Evolutionary conservation across 1,140 invertebrate species (phyloP).

Genomic region (Eriosoma lanigerum): DNA sequence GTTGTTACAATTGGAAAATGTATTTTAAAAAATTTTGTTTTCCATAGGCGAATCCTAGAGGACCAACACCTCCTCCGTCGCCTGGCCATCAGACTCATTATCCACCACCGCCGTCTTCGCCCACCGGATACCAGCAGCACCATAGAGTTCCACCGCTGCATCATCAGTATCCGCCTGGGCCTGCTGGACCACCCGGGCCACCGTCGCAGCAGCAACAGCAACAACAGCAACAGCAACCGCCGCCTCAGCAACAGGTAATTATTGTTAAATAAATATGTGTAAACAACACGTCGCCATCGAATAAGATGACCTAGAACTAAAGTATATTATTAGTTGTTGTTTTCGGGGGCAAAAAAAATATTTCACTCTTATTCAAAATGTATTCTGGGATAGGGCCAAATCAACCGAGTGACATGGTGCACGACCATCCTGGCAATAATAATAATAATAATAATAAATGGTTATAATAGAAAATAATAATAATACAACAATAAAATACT

Average conservation of each 20-base stretch:
- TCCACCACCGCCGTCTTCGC: constrained; percentile 53
- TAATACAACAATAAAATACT: constrained; percentile 28
- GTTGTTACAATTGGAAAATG: background rate
- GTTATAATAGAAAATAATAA: too few relatives aligned
- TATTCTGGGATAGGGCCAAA: constrained; percentile 38
- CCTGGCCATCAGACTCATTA: constrained; percentile 50
- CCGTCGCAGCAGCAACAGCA: constrained; percentile 40
- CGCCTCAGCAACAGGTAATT: constrained; percentile 58
- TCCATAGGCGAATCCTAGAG: constrained; percentile 35
- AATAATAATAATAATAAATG: constrained; percentile 16
- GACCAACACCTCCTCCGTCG: constrained; percentile 52
- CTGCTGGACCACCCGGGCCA: constrained; percentile 33
- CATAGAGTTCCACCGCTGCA: constrained; percentile 37
- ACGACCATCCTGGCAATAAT: background rate
- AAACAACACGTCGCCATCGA: background rate
- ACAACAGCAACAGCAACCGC: constrained; percentile 56
- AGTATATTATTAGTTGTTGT: constrained; percentile 6
- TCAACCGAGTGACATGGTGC: background rate
- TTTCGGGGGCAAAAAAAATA: background rate
- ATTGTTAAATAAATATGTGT: constrained; percentile 1
- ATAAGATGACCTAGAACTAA: constrained; percentile 13
- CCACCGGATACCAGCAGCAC: constrained; percentile 43
- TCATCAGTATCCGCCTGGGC: constrained; percentile 48
- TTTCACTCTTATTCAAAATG: background rate
- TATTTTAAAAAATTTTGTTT: constrained; percentile 30